Base-by-base conservation (phyloP, 2,113 vertebrate genomes). In the Macaca fascicularis region DNA sequence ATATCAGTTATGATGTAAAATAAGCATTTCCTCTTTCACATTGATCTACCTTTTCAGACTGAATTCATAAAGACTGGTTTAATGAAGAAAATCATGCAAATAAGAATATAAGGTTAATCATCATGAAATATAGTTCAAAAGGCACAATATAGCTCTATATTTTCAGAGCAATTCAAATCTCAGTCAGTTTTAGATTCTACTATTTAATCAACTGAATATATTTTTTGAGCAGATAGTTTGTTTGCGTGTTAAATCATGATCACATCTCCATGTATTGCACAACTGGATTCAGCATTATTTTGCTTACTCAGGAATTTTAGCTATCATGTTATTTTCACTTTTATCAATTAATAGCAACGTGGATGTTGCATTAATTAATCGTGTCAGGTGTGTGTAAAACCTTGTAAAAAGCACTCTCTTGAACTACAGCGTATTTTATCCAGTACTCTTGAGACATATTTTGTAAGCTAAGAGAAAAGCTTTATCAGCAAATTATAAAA, bases 401-500 rank as follows among this genome's bases (percentile, higher is more conserved):
- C 61, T 80, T 84, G 14, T 69, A 55, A 90, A 95, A 89, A 88
- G 32, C 25, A 96, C 1, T 43, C 14, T 75, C 52, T 70, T 75
- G 19, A 87, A 95, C 69, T 83, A 55, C 38, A 95, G 74, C 75
- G 87, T 38, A 87, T 94, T 96, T 90, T 67, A 83, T 8, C 13
- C 25, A 86, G 25, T 76, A 76, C 55, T 38, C 79, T 82, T 82
- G 67, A 93, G 87, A 96, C 55, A 92, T 90, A 79, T 74, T 93
- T 88, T 61, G 22, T 95, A 95, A 90, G 45, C 32, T 94, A 38
- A 22, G 87, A 93, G 83, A 82, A 96, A 84, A 94, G 43, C 35
- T 76, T 3, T 69, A 88, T 97, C 70, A 96, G 94, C 79, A 93
- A 96, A 96, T 92, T 93, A 80, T 19, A 92, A 94, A 95, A 83